Evolutionary conservation across 2,113 vertebrate species (phyloP), one percentile per base, ranked within the genome.

Genomic region (Vidua chalybeata): DNA sequence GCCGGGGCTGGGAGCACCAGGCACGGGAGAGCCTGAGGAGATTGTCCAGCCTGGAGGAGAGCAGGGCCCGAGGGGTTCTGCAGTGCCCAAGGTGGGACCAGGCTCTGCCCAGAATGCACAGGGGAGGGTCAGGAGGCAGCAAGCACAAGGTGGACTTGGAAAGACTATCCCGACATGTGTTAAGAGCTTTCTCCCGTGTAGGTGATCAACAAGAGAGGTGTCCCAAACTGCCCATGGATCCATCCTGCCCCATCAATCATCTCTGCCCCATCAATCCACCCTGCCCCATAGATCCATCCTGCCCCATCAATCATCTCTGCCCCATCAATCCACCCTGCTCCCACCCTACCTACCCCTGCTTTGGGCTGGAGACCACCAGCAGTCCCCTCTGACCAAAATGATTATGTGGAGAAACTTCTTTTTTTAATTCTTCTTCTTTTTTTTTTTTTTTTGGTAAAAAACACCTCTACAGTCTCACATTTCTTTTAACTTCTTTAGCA

Each of bases 11-110:
- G 35, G 35, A 35, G 35, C 35, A 35, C 35, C 1, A 15, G 72
- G 33, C 4, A 2, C 0, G 0, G 39, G 15, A 33, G 7, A 31
- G 45, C 39, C 49, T 48, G 69, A 46, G 56, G 11, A 0, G 0
- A 8, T 15, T 6, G 27, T 2, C 45, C 46, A 49, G 55, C 46
- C 37, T 17, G 24, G n/a, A 31, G 52, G 20, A 35, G 54, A 55
- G 15, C 2, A 48, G 26, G 2, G 15, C 15, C 27, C 2, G 3
- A 9, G 6, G 19, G 4, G 19, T 0, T 45, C 80, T 49, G 3
- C 41, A 64, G n/a, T 77, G n/a, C 35, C 63, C 23, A 13, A 13
- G 28, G 19, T 37, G 28, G 28, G 14, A 46, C 10, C 28, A 30
- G 66, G 16, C 43, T 81, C 9, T 35, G 78, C 73, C 59, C 43